These are phyloP conservation scores for Schizotus pectinicornis DNA, from an alignment of 2,888 invertebrate species.

Conservation along the genomic window DNA sequence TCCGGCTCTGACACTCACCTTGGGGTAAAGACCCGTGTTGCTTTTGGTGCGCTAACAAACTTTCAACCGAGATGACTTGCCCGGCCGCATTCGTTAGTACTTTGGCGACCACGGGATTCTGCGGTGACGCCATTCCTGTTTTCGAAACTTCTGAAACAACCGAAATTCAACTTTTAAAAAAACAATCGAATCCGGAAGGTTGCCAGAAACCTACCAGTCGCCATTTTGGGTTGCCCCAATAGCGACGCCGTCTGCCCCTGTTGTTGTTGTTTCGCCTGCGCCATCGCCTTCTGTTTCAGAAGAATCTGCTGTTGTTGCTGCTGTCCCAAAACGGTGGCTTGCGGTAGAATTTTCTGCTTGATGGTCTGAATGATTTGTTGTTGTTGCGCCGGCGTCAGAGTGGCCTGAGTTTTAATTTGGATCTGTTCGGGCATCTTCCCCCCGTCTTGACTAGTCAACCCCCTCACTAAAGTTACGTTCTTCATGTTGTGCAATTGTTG, in stretches of 20 bases:
- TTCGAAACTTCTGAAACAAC: conserved; percentile 25
- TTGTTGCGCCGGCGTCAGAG: conserved; percentile 56
- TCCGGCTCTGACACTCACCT: conserved; percentile 51
- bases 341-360: conserved; percentile 54
- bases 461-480: conserved; percentile 53
- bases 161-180: not conserved
- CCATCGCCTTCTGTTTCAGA: conserved; percentile 60
- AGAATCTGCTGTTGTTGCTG: conserved; percentile 57
- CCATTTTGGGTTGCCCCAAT: conserved; percentile 45
- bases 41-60: conserved; percentile 64
- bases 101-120: conserved; percentile 72
- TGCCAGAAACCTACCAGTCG: not conserved
- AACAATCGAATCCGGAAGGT: not conserved
- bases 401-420: conserved; percentile 48
- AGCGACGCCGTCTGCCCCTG: conserved; percentile 42
- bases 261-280: conserved; percentile 37
- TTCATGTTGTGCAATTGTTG: conserved; percentile 56
- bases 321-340: conserved; percentile 51
- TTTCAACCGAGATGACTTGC: conserved; percentile 67
- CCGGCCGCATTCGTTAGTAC: conserved; percentile 73
- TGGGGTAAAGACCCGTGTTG: conserved; percentile 59
- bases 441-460: conserved; percentile 36
- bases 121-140: conserved; percentile 48
- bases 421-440: conserved; percentile 31
- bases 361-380: conserved; percentile 59